These are phyloP conservation scores for Protobothrops flavoviridis DNA, from an alignment of 2,113 vertebrate species.

Conservation along the genomic window DNA sequence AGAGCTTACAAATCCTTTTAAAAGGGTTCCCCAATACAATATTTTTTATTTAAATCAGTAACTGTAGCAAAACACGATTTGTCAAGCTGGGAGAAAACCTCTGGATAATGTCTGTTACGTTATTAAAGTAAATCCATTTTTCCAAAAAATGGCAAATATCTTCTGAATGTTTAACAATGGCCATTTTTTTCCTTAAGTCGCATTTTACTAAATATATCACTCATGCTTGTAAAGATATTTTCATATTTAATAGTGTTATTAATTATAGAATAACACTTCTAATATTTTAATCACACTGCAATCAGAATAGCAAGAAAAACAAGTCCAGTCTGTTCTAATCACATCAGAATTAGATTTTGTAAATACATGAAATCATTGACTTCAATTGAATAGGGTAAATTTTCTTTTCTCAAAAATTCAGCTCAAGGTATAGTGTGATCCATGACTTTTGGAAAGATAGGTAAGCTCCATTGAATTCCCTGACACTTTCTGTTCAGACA, in stretches of 20 bases:
- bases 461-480: neutral
- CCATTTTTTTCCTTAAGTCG: neutral
- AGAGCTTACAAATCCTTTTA: neutral
- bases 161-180: neutral
- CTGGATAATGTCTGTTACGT: neutral
- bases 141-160: neutral
- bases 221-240: neutral
- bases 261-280: neutral
- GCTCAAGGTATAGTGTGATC: neutral
- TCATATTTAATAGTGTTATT: neutral
- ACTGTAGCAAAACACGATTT: neutral
- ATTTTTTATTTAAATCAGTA: neutral
- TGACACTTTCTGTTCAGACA: neutral
- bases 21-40: neutral
- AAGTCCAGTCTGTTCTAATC: neutral
- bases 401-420: neutral
- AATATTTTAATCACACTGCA: neutral
- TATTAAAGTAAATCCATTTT: neutral
- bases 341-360: neutral
- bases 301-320: neutral
- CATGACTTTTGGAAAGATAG: neutral
- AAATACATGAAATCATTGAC: neutral
- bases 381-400: neutral
- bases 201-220: neutral
- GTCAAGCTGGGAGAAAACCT: neutral